These are phyloP conservation scores for Omphaloscelis lunosa DNA, from an alignment of 2,888 invertebrate species.

Conservation along the genomic window DNA sequence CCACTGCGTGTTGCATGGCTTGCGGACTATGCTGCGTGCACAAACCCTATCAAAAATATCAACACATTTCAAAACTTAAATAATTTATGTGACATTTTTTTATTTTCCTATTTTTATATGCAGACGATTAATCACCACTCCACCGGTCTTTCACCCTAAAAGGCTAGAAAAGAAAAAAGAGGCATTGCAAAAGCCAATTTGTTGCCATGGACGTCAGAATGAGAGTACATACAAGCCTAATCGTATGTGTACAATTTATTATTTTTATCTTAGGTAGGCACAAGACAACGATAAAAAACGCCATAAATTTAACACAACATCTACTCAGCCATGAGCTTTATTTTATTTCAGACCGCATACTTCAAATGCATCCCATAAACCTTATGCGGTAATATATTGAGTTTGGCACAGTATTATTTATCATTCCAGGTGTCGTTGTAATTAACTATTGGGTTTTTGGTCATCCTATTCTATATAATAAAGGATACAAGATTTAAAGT, in stretches of 20 bases:
- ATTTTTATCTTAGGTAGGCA: neutral
- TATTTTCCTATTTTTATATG: neutral
- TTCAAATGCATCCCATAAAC: neutral
- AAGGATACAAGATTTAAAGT: neutral
- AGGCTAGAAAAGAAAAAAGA: too few relatives aligned
- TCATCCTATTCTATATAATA: neutral
- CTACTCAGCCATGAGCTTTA: neutral
- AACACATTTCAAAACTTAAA: neutral
- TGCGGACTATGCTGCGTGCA: neutral
- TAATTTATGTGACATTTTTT: neutral
- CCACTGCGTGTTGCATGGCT: neutral
- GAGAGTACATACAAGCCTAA: neutral
- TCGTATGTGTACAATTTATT: neutral
- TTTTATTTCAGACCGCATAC: neutral
- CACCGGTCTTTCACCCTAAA: too few relatives aligned
- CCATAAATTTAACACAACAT: neutral
- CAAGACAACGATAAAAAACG: neutral
- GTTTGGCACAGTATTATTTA: neutral
- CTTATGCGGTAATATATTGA: neutral
- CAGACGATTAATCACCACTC: too few relatives aligned
- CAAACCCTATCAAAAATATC: neutral
- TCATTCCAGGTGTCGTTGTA: neutral
- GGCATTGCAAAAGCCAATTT: neutral
- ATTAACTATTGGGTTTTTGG: neutral
- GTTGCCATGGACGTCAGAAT: too few relatives aligned